Evolutionary conservation across 1,140 invertebrate genomes (phyloP).

Genomic region (Drosophila kurseongensis): DNA sequence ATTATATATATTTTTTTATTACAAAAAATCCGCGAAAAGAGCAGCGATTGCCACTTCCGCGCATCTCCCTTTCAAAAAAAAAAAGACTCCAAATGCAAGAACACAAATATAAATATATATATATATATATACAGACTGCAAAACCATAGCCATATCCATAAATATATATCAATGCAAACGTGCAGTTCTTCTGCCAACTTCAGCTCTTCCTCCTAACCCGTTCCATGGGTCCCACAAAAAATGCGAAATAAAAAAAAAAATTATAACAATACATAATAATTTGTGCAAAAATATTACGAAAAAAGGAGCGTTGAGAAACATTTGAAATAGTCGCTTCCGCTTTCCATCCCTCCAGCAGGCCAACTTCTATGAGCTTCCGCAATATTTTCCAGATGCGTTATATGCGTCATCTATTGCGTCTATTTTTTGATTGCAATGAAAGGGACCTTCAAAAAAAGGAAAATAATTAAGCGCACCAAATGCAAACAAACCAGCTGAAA

Average conservation of each 20-base stretch:
- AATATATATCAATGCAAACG: constrained; percentile 56
- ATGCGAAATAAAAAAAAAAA: constrained; percentile 43
- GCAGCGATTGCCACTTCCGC: constrained; percentile 22
- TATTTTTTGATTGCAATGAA: constrained; percentile 58
- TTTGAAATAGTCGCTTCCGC: constrained; percentile 76
- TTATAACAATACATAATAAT: constrained; percentile 81
- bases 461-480: constrained; percentile 47
- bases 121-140: constrained; percentile 3
- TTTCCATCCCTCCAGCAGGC: background rate
- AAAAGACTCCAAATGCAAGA: constrained; percentile 11
- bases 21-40: constrained; percentile 36
- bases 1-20: constrained; percentile 23
- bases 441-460: constrained; percentile 27
- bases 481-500: constrained; percentile 53
- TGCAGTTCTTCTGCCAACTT: constrained; percentile 26
- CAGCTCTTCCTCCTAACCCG: background rate
- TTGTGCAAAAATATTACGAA: constrained; percentile 72
- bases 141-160: background rate
- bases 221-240: constrained; percentile 12
- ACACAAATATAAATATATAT: constrained; percentile 24
- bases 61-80: background rate
- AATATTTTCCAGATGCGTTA: constrained; percentile 60
- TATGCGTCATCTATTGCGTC: constrained; percentile 78
- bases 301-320: constrained; percentile 35
- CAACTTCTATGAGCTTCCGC: constrained; percentile 20